Evolutionary conservation across 2,113 vertebrate genomes (phyloP), one percentile per base, ranked within the genome.

Genomic region (Apteryx owenii): DNA sequence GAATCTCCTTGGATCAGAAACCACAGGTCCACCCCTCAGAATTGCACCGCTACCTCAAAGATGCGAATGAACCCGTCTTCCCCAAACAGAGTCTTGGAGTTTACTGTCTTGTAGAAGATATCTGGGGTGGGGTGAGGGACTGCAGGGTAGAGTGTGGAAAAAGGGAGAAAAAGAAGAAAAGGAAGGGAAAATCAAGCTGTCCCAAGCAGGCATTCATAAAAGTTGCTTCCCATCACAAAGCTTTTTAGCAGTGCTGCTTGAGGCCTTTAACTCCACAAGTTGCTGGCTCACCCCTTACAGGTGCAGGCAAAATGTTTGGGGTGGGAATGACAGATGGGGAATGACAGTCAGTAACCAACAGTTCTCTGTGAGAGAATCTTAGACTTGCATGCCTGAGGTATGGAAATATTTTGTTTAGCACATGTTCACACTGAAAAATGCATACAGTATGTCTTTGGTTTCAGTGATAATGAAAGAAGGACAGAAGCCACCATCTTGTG

Each of bases 371-470:
- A 4, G 0, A 40, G 20, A 38, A 38, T 23, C 17, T 69, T 51
- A 83, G 38, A 9, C 50, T 12, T 5, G 22, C 22, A 23, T 13
- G 17, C 28, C 20, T 48, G 51, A 84, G 40, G 58, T 61, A 61
- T 12, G 50, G 64, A 80, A 71, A 72, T 42, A 16, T 33, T 62
- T 92, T 62, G 11, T 80, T 81, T 62, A 81, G 23, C 79, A 62
- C 0, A 1, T 46, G 28, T 58, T 56, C 60, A 4, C 23, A 25
- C 29, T 0, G 2, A 28, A 68, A 94, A 81, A 66, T 0, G 1
- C 3, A 0, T 66, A 20, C 44, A 40, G 20, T 40, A 15, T 9
- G 23, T 53, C 65, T 81, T 81, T 12, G 3, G 23, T 23, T 33
- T 79, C 1, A 0, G 21, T 33, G 48, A 13, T 29, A 26, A 26